These are phyloP conservation scores for Alloplasta piceator DNA, from an alignment of 2,888 invertebrate species.

Conservation along the genomic window DNA sequence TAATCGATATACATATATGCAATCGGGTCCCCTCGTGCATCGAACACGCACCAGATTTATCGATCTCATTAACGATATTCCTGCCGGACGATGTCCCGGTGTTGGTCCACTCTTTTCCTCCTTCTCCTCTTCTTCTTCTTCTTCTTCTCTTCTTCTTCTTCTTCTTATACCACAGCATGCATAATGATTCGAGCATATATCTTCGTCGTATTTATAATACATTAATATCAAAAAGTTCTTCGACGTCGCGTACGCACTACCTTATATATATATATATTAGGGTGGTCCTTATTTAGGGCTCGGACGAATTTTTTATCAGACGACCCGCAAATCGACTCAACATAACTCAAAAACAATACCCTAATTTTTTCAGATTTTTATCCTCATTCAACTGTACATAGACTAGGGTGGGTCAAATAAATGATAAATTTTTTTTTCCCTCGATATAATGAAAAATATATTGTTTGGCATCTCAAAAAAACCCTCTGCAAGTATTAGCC, in stretches of 20 bases:
- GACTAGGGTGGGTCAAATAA: no score
- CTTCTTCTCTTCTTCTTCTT: constrained; percentile 33
- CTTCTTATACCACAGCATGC: constrained; percentile 24
- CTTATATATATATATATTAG: no score
- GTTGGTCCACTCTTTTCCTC: constrained; percentile 38
- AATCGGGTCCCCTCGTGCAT: constrained; percentile 27
- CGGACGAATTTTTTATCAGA: no score
- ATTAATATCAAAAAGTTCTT: constrained; percentile 21
- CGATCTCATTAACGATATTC: constrained; percentile 65
- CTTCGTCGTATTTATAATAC: constrained; percentile 36
- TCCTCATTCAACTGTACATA: neutral
- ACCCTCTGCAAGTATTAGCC: no score
- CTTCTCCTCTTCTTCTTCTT: constrained; percentile 38
- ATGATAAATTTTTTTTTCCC: no score
- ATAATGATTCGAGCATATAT: constrained; percentile 31
- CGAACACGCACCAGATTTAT: constrained; percentile 59
- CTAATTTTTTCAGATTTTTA: no score
- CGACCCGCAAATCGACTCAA: no score
- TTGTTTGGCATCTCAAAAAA: no score
- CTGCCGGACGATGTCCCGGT: constrained; percentile 41
- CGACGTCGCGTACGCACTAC: constrained; percentile 13
- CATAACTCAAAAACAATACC: no score
- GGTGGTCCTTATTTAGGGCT: no score
- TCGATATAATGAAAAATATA: no score
- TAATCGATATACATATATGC: no score